phyloP scores from a whole-genome alignment of 2,113 vertebrate genomes.

The Papio anubis region DNA sequence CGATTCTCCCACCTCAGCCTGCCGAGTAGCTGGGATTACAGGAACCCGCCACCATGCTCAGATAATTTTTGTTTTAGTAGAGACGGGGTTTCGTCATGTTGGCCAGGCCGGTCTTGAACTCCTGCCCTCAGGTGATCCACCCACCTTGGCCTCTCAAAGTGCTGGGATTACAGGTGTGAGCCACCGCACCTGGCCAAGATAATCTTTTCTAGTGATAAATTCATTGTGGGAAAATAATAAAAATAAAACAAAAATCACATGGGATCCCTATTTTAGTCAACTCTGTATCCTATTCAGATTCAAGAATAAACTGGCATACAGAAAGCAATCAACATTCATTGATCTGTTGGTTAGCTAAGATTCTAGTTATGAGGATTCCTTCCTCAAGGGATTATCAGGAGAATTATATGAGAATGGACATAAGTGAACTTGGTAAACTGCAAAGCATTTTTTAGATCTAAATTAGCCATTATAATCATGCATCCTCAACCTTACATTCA shows the following conservation, averaged over 20 bases:
- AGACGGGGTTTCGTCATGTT: no score
- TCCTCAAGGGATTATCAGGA: background rate
- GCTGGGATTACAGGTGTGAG: no score
- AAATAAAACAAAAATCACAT: background rate
- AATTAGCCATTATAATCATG: slow-evolving; percentile 1
- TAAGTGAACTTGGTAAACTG: background rate
- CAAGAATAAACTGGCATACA: background rate
- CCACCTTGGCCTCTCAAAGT: no score
- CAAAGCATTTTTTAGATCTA: background rate
- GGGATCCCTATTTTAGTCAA: background rate
- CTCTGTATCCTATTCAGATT: background rate
- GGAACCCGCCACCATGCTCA: no score
- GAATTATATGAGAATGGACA: background rate
- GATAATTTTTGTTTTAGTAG: no score
- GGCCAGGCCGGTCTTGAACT: no score
- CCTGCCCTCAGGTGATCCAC: no score
- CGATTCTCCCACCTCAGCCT: no score
- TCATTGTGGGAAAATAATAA: background rate
- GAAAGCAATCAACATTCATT: background rate
- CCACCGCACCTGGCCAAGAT: background rate
- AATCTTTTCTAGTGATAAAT: slow-evolving; percentile 18
- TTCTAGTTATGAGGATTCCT: background rate
- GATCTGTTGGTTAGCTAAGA: background rate
- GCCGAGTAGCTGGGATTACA: no score
- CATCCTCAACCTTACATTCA: background rate